Percentiles rank a stretch among this genome's conserved stretches.
phyloP scores from a whole-genome alignment of 1,140 invertebrate genomes.

The Berghia stephanieae region DNA sequence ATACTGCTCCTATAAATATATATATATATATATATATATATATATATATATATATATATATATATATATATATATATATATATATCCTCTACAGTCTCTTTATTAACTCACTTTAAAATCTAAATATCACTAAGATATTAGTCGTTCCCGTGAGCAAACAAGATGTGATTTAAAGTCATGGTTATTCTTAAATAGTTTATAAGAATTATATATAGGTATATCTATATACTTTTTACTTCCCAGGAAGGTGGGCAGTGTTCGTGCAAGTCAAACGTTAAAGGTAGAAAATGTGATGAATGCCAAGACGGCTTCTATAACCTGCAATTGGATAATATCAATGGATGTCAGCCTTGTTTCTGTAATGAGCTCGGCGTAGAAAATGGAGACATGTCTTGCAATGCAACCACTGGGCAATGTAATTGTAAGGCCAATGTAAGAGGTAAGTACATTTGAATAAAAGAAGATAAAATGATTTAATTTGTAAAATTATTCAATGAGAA shows the following conservation, averaged over 20 bases:
- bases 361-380: slow-evolving; percentile 47
- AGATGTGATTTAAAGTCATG: no score
- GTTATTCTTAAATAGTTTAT: no score
- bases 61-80: no score
- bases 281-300: slow-evolving; percentile 90
- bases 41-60: no score
- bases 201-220: no score
- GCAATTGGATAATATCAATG: slow-evolving; percentile 79
- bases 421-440: slow-evolving; percentile 74
- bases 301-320: slow-evolving; percentile 94
- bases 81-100: no score
- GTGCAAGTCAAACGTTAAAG: slow-evolving; percentile 92
- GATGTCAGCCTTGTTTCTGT: slow-evolving; percentile 63
- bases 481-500: not conserved
- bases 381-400: slow-evolving; percentile 70
- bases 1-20: no score
- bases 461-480: not conserved
- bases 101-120: no score
- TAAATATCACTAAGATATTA: no score
- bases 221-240: not conserved
- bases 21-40: no score
- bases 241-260: slow-evolving; percentile 85
- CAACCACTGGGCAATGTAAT: slow-evolving; percentile 57
- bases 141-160: no score
- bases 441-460: slow-evolving; percentile 24